These are phyloP conservation scores for Ormyrus nitidulus DNA, from an alignment of 2,888 invertebrate species.

Conservation along the genomic window DNA sequence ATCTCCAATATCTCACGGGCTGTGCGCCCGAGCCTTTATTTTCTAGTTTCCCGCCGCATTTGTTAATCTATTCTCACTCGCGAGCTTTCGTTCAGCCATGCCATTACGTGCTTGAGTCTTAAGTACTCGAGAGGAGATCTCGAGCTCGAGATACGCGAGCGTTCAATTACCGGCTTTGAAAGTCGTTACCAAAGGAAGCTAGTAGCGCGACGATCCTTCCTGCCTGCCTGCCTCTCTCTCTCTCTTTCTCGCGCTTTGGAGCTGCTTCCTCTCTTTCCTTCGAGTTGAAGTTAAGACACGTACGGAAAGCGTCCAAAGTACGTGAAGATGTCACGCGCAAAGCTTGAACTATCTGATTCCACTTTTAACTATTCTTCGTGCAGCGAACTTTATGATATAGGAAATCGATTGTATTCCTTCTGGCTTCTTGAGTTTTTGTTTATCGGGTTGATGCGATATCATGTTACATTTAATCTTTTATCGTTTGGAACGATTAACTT, in stretches of 20 bases:
- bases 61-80: background rate
- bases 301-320: slow-evolving; percentile 5
- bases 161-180: slow-evolving; percentile 60
- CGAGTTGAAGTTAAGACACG: slow-evolving; percentile 27
- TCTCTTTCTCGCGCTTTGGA: too few relatives aligned
- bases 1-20: too few relatives aligned
- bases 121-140: slow-evolving; percentile 36
- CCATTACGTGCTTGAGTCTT: slow-evolving; percentile 24
- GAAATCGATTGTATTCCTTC: background rate
- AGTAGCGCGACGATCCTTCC: slow-evolving; percentile 15
- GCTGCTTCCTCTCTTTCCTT: too few relatives aligned
- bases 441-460: too few relatives aligned
- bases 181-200: slow-evolving; percentile 57
- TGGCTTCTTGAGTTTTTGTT: too few relatives aligned
- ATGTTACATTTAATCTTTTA: too few relatives aligned
- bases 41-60: background rate
- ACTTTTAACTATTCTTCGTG: background rate
- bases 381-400: background rate
- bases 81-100: background rate
- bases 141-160: slow-evolving; percentile 37
- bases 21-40: too few relatives aligned
- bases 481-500: too few relatives aligned
- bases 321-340: slow-evolving; percentile 11
- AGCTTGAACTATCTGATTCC: background rate
- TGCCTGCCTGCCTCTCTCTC: background rate